A percentile compares a stretch with the other conserved stretches of the same genome.
Conservation (phyloP, 2,113 vertebrate species). For the Phoxinus phoxinus region DNA sequence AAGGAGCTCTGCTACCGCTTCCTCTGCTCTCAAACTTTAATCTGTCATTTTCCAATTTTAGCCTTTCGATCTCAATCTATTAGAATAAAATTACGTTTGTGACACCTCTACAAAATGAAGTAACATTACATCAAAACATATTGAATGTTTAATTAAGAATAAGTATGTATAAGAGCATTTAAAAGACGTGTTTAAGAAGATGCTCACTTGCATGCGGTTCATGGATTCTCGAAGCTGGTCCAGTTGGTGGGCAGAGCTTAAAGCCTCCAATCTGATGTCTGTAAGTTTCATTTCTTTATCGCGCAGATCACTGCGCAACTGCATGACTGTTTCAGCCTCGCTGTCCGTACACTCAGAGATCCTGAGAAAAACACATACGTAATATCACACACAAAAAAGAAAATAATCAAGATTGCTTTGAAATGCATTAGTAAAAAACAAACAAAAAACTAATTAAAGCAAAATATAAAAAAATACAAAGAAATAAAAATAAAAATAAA, state of each 20-base stretch:
- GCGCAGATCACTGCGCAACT: constrained; percentile 87
- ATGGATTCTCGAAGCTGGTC: constrained; percentile 90
- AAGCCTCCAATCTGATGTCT: constrained; percentile 86
- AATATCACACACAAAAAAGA: not conserved
- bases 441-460: not conserved
- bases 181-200: not conserved
- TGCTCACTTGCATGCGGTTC: constrained; percentile 88
- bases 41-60: constrained; percentile 86
- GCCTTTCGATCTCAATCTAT: constrained; percentile 87
- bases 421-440: not conserved
- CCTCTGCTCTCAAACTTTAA: constrained; percentile 84
- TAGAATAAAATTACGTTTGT: constrained; percentile 6
- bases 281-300: constrained; percentile 91
- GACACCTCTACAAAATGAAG: not conserved
- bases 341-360: constrained; percentile 87
- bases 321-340: constrained; percentile 87
- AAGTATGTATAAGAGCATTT: not conserved
- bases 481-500: too few relatives aligned
- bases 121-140: not conserved
- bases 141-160: not conserved
- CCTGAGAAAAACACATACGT: constrained; percentile 63
- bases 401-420: not conserved
- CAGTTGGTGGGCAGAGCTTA: constrained; percentile 89
- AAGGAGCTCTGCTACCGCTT: constrained; percentile 80
- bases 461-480: not conserved